Base-by-base conservation (phyloP, 2,113 vertebrate species). In the Myotis lucifugus region DNA sequence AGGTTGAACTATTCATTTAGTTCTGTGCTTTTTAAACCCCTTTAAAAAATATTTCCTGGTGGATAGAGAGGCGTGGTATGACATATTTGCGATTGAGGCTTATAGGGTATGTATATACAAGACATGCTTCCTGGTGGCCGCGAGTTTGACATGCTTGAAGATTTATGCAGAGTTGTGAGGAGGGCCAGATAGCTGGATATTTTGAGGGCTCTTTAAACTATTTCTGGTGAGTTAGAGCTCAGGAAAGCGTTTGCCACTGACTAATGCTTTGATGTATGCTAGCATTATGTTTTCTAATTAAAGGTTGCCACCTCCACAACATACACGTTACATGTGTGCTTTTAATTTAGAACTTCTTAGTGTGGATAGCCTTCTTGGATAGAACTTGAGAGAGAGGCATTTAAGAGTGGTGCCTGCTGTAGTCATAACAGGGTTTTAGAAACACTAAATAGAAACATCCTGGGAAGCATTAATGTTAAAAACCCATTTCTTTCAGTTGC, bases 401-500 rank as follows among this genome's bases (percentile, higher is more conserved):
- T 25, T 19, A 95, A 94, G 32, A 93, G 73, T 88, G 91, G 0
- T 32, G 8, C 82, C 84, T 94, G 50, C 37, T 92, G 2, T 90
- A 93, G 90, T 74, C 82, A 77, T 84, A 95, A 77, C 32, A 74
- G 54, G 87, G 56, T 93, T 87, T 95, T 95, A 88, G 82, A 92
- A 93, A 93, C 48, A 73, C 61, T 50, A 88, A 66, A n/a, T 83
- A 34, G 52, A 88, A 76, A 93, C 34, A 70, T 83, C 7, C 4
- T 73, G n/a, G 87, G 90, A 94, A 92, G 14, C 48, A 85, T 77
- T 91, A 73, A 83, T 79, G 48, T 77, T 95, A 96, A 92, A 93
- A 84, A 81, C 34, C 42, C 6, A 42, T 83, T 48, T 81, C 93
- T 94, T 93, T 91, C 83, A 67, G 37, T 91, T 90, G 59, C 66